Conservation (phyloP, 2,888 invertebrate species). For the Ceramica pisi region DNA sequence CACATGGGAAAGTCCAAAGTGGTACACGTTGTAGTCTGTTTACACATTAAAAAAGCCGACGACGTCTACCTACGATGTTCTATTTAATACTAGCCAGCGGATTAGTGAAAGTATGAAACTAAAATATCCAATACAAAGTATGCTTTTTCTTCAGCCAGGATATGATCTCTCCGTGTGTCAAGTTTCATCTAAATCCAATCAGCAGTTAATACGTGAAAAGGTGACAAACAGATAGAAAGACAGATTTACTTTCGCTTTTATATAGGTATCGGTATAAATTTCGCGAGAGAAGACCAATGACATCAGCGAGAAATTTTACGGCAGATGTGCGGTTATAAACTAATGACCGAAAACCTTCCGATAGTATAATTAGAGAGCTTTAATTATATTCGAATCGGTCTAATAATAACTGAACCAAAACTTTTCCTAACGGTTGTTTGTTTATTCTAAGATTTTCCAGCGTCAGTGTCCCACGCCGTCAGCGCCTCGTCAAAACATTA, state of each 20-base stretch:
- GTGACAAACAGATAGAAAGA: no score
- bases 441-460: slow-evolving; percentile 72
- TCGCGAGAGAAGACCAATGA: background rate
- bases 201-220: no score
- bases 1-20: slow-evolving; percentile 11
- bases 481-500: slow-evolving; percentile 63
- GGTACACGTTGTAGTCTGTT: no score
- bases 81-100: background rate
- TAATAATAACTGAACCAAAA: slow-evolving; percentile 66
- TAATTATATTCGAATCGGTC: slow-evolving; percentile 40
- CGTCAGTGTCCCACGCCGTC: slow-evolving; percentile 55
- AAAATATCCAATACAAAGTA: no score
- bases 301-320: background rate
- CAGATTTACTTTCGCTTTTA: no score
- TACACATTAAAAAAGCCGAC: slow-evolving; percentile 4
- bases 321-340: slow-evolving; percentile 17
- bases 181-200: no score
- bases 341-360: slow-evolving; percentile 6
- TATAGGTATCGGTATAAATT: background rate
- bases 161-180: background rate
- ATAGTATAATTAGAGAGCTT: slow-evolving; percentile 48
- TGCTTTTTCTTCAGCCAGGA: no score
- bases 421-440: slow-evolving; percentile 75
- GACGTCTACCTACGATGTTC: no score
- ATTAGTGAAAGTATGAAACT: no score